phyloP scores from a whole-genome alignment of 2,888 invertebrate genomes.

The Nomada fucata region DNA sequence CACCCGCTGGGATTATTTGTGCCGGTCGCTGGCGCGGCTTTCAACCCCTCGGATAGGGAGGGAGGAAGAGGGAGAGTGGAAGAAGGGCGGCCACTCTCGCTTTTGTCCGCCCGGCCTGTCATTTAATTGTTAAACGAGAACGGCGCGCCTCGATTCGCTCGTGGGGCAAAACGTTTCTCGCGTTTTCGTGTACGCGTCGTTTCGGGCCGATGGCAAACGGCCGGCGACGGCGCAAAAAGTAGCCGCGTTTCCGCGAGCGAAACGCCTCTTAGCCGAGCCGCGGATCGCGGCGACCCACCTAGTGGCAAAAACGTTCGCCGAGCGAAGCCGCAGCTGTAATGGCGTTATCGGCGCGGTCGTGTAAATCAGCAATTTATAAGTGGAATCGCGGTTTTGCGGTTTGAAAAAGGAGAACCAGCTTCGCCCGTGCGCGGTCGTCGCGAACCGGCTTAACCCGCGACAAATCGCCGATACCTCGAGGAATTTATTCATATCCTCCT shows the following conservation, averaged over 20 bases:
- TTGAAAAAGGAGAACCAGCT: constrained; percentile 2
- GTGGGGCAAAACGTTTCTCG: constrained; percentile 11
- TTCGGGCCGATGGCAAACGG: constrained; percentile 12
- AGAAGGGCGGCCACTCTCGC: constrained; percentile 31
- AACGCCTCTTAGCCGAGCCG: constrained; percentile 35
- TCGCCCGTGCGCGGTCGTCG: not conserved
- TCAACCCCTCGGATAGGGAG: constrained; percentile 8
- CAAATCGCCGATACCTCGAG: not conserved
- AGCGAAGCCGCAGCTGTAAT: constrained; percentile 48
- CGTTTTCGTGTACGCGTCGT: constrained; percentile 17
- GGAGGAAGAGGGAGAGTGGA: not conserved
- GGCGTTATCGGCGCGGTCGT: constrained; percentile 55
- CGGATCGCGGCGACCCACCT: constrained; percentile 31
- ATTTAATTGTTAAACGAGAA: not conserved
- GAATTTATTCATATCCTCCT: not conserved
- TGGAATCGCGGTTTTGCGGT: constrained; percentile 13
- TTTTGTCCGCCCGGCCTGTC: constrained; percentile 4
- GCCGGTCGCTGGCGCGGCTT: constrained; percentile 61
- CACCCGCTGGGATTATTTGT: constrained; percentile 56
- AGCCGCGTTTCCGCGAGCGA: constrained; percentile 5
- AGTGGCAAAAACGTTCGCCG: constrained; percentile 41
- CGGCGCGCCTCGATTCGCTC: constrained; percentile 1
- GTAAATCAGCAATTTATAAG: constrained; percentile 61
- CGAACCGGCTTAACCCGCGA: constrained; percentile 6
- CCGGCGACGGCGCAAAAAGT: constrained; percentile 30